Evolutionary conservation across 2,113 vertebrate species (phyloP), one percentile per base, ranked within the genome.

Genomic region (Helogale parvula): DNA sequence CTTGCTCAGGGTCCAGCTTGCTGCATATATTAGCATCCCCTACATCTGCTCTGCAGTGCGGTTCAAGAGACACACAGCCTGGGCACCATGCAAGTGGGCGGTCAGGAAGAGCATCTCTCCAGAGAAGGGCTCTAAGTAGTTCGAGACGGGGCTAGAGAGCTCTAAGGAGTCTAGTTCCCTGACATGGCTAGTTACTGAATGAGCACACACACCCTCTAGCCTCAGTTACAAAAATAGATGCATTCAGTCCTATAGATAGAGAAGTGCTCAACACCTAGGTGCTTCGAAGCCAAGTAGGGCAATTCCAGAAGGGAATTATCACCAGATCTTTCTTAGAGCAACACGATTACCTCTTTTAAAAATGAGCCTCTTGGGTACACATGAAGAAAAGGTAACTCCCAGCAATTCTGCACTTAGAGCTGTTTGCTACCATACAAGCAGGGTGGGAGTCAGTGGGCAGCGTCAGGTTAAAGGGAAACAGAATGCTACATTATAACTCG

Each of bases 341-440:
- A 96, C 94, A 87, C 93, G 97, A 98, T 98, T 98, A 98, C 98
- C 96, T 97, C 95, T 97, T 95, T 94, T 96, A 96, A 97, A 96
- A 98, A 98, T 95, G 98, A 98, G 97, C 98, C 90, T 97, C 97
- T 98, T 97, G 98, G 98, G 95, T 81, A 80, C 93, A 97, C 97
- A 97, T 94, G 98, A 98, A 98, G 98, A 98, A 98, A 98, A 98
- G 98, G 97, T 97, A 97, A 98, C 98, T 98, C 97, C 8, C 95
- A 97, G 98, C 97, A 98, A 98, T 98, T 99, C 98, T 98, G 98
- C 98, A 97, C 98, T 98, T 98, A 97, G 96, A 98, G 96, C 97
- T 98, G 98, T 99, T 99, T 99, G 98, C 99, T 98, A 99, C 98
- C 98, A 99, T 99, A 99, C 98, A 98, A 41, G 41, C 41, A 41